Evolutionary conservation across 2,888 invertebrate species (phyloP).

Genomic region (Harmothoe impar): DNA sequence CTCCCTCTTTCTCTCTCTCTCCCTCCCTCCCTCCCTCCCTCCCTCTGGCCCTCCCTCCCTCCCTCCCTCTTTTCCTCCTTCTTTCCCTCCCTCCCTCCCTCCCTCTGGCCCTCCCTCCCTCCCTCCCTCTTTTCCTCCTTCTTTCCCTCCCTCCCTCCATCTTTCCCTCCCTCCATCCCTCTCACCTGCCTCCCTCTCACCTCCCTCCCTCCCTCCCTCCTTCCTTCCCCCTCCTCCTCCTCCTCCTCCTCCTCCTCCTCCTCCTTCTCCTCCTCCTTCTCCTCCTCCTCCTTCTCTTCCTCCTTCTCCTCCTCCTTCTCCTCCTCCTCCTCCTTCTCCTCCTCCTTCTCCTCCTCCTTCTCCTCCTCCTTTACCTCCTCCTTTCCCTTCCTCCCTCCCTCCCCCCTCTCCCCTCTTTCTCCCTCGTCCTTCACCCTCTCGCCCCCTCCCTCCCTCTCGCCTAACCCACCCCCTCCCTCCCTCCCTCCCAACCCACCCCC

Average conservation of each 20-base stretch:
- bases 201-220: not conserved
- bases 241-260: not conserved
- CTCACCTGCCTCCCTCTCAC: not conserved
- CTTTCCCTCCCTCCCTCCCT: not conserved
- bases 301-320: too few relatives aligned
- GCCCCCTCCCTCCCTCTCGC: too few relatives aligned
- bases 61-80: not conserved
- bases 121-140: not conserved
- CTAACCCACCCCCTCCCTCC: too few relatives aligned
- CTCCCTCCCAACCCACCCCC: too few relatives aligned
- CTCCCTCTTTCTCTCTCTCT: not conserved
- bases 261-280: not conserved
- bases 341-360: not conserved
- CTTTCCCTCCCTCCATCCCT: not conserved
- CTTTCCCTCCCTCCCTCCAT: not conserved
- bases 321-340: too few relatives aligned
- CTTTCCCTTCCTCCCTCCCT: not conserved
- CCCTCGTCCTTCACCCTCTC: not conserved
- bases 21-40: not conserved
- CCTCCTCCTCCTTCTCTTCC: too few relatives aligned
- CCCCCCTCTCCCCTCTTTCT: not conserved
- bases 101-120: not conserved
- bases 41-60: not conserved
- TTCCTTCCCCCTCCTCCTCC: not conserved
- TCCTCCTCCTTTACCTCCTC: not conserved